Percentiles rank a stretch among this genome's conserved stretches.
Evolutionary conservation across 2,113 vertebrate species (phyloP).

Genomic region (Peromyscus californicus): DNA sequence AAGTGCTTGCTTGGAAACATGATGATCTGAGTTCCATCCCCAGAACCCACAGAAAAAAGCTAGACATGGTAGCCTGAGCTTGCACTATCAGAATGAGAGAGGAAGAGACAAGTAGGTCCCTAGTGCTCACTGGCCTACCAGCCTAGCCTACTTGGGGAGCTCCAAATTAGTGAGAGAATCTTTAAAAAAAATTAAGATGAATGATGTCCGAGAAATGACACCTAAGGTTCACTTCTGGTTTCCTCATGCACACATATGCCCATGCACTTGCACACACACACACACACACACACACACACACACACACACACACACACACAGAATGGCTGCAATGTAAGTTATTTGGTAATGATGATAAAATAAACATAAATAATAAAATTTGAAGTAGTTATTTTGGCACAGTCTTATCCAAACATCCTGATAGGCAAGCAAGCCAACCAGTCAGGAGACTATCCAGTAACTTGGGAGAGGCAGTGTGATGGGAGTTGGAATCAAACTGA

Average conservation of each 20-base stretch:
- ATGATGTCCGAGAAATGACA: not conserved
- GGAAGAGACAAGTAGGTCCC: not conserved
- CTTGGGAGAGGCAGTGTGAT: not conserved
- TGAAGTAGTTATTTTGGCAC: not conserved
- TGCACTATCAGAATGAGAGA: not conserved
- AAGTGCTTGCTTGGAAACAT: not conserved
- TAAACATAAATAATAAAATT: not conserved
- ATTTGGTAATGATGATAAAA: not conserved
- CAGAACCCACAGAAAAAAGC: not conserved
- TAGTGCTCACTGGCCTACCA: not conserved
- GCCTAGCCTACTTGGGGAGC: not conserved
- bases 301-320: not conserved
- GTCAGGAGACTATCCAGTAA: not conserved
- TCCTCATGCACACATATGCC: not conserved
- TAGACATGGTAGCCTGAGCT: not conserved
- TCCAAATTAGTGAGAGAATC: not conserved
- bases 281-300: not conserved
- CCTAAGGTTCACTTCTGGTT: not conserved
- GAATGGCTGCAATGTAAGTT: not conserved
- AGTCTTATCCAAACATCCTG: not conserved
- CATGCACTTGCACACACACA: not conserved
- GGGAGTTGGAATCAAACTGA: not conserved
- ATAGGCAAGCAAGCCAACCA: not conserved
- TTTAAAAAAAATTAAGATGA: not conserved
- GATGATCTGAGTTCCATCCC: not conserved